Conservation (phyloP, 2,797 vertebrate genomes). For the Malurus leucopterus region DNA sequence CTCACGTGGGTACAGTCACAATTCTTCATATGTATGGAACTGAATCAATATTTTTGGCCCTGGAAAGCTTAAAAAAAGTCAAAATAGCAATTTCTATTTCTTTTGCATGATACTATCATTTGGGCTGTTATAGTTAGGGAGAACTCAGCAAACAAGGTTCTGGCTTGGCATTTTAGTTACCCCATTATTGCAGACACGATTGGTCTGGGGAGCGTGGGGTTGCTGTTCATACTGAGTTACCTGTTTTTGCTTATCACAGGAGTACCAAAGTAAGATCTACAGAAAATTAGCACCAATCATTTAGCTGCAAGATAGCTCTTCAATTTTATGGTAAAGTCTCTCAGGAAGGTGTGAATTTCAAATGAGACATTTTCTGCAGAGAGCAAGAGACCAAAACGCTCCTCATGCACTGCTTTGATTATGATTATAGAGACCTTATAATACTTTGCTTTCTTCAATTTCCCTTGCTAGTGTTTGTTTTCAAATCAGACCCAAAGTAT, state of each 20-base stretch:
- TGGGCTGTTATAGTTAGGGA: not conserved
- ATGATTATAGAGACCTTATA: not conserved
- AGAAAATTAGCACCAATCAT: not conserved
- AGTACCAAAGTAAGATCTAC: too few species aligned
- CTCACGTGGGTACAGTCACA: rapidly evolving
- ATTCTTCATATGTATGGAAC: not conserved
- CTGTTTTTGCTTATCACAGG: not conserved
- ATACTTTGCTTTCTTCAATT: not conserved
- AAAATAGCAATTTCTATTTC: not conserved
- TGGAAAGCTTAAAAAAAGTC: not conserved
- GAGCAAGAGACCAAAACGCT: not conserved
- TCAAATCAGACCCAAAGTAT: not conserved
- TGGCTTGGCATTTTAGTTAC: not conserved
- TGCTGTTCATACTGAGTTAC: not conserved
- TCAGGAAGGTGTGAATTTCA: not conserved
- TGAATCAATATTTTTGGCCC: not conserved
- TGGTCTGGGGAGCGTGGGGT: rapidly evolving
- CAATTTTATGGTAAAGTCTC: not conserved
- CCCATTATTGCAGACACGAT: rapidly evolving
- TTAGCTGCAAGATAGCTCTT: not conserved
- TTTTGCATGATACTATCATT: not conserved
- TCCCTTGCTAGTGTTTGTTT: not conserved
- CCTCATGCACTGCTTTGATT: not conserved
- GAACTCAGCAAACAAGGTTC: not conserved
- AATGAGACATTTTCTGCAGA: not conserved